Evolutionary conservation across 2,797 vertebrate genomes (phyloP).

Genomic region (Acanthurus lineatus): DNA sequence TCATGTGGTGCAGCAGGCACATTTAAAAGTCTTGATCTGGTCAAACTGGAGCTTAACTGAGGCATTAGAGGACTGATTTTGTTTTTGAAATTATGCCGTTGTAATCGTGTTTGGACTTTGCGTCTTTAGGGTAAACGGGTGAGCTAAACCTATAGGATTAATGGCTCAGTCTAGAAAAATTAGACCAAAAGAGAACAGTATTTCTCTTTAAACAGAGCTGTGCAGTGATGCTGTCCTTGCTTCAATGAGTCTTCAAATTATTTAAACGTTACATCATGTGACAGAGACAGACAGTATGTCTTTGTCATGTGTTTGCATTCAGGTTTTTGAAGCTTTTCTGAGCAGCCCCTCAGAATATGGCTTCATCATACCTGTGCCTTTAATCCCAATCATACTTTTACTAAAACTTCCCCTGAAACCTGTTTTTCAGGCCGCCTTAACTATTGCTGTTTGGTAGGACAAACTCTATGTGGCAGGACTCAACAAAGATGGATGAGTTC

Average conservation of each 20-base stretch:
- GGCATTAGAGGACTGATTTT: not conserved
- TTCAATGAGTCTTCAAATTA: not conserved
- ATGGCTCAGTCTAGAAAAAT: not conserved
- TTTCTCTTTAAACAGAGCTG: not conserved
- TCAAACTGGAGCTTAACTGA: too few species aligned
- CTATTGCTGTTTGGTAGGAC: slow-evolving; percentile 62
- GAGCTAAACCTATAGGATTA: slow-evolving; percentile 25
- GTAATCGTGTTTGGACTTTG: slow-evolving; percentile 14
- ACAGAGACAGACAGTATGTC: not conserved
- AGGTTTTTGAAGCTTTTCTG: not conserved
- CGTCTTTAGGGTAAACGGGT: slow-evolving; percentile 27
- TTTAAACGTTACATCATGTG: not conserved
- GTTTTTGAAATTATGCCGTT: not conserved
- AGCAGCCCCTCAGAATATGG: not conserved
- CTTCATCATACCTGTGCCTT: slow-evolving; percentile 44
- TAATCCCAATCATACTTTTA: slow-evolving; percentile 44
- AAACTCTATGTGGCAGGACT: slow-evolving; percentile 71
- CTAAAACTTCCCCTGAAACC: slow-evolving; percentile 31
- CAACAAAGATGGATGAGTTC: slow-evolving; percentile 83
- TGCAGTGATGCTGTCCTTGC: not conserved
- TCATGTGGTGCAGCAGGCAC: not conserved
- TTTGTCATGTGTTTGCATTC: not conserved
- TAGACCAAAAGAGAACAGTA: not conserved
- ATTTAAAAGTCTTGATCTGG: too few species aligned
- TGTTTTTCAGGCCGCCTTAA: slow-evolving; percentile 59